phyloP scores from a whole-genome alignment of 23 tunicate genomes.

The Aplidium turbinatum region DNA sequence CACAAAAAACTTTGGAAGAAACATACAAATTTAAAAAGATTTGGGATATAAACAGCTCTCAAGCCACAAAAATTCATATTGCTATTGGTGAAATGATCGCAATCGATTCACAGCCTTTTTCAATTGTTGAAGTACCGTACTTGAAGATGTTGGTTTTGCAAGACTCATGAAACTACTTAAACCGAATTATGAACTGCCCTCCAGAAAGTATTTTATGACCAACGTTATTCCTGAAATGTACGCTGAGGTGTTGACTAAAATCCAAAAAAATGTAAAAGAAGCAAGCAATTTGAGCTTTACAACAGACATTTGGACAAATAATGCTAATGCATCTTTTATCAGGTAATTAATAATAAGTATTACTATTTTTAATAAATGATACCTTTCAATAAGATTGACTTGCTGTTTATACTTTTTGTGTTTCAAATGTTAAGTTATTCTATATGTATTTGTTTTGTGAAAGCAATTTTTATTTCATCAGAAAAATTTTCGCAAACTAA shows the following conservation, averaged over 20 bases:
- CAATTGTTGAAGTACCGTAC: too few species aligned
- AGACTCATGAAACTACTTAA: slow-evolving; percentile 12
- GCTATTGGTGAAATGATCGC: slow-evolving; percentile 43
- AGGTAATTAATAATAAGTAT: too few species aligned
- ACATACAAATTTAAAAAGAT: slow-evolving; percentile 8
- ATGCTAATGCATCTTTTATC: slow-evolving; percentile 11
- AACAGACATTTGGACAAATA: slow-evolving; percentile 22
- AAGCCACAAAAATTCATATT: slow-evolving; percentile 4
- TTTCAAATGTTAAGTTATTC: too few species aligned
- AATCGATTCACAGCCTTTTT: slow-evolving; percentile 51
- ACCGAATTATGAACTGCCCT: slow-evolving; percentile 28
- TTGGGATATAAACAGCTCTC: slow-evolving; percentile 18
- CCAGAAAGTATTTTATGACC: slow-evolving; percentile 15
- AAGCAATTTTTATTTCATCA: too few species aligned
- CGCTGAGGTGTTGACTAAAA: neutral
- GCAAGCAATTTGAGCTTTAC: slow-evolving; percentile 21
- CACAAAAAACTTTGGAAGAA: slow-evolving; percentile 14
- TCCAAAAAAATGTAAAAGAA: neutral
- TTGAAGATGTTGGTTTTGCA: slow-evolving; percentile 43
- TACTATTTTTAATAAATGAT: too few species aligned
- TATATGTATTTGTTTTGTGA: too few species aligned
- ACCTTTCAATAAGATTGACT: too few species aligned
- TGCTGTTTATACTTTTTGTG: too few species aligned
- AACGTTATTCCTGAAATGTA: slow-evolving; percentile 10
- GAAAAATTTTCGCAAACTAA: too few species aligned